Evolutionary conservation across 2,113 vertebrate species (phyloP).

Genomic region (Sphaerodactylus townsendi): DNA sequence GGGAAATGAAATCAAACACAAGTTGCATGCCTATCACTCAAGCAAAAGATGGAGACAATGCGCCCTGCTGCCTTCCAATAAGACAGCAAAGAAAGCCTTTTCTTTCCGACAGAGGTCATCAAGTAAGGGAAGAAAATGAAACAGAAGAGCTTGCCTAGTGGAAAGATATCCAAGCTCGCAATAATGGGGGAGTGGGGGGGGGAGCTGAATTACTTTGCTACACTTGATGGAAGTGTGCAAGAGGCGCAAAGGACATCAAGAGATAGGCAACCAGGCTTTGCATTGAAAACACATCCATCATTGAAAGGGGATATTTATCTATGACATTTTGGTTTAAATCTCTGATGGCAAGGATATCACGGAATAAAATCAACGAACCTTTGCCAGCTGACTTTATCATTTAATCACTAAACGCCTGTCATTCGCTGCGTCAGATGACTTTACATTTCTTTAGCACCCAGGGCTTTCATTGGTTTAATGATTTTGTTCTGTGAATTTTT

Average conservation of each 20-base stretch:
- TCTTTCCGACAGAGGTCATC: background rate
- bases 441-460: too few species aligned
- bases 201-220: background rate
- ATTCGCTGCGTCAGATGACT: background rate
- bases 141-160: background rate
- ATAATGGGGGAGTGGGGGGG: background rate
- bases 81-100: background rate
- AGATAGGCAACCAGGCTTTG: background rate
- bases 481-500: too few species aligned
- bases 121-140: background rate
- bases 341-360: background rate
- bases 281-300: background rate
- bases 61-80: background rate
- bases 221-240: background rate
- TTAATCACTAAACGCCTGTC: constrained; percentile 11
- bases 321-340: constrained; percentile 11
- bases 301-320: background rate
- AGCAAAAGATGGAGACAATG: background rate
- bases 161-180: background rate
- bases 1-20: background rate
- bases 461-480: too few species aligned
- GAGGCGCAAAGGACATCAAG: background rate
- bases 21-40: background rate
- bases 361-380: background rate
- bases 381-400: constrained; percentile 12